These are phyloP conservation scores for Anthonomus grandis DNA, from an alignment of 1,140 invertebrate genomes.

Conservation along the genomic window DNA sequence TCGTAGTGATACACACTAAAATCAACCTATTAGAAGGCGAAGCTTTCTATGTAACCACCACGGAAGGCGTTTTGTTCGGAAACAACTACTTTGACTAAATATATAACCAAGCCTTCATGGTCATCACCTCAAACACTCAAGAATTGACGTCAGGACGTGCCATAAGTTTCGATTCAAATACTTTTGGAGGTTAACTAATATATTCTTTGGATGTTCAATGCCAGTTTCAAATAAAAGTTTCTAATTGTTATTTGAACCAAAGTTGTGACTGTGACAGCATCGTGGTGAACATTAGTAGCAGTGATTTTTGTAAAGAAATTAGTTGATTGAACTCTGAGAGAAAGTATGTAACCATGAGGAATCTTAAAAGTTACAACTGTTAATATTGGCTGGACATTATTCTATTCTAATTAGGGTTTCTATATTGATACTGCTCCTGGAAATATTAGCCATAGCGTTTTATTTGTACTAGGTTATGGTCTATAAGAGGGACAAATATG, in stretches of 20 bases:
- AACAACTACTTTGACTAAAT: conserved; percentile 61
- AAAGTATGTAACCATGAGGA: conserved; percentile 33
- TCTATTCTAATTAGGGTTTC: conserved; percentile 38
- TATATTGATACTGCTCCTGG: conserved; percentile 30
- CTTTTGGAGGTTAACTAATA: conserved; percentile 54
- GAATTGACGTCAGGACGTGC: conserved; percentile 36
- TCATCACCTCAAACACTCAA: conserved; percentile 55
- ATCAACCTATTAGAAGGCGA: conserved; percentile 61
- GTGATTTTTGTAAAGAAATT: conserved; percentile 37
- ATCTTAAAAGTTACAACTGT: conserved; percentile 38
- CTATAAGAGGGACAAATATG: conserved; percentile 44
- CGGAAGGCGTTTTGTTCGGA: conserved; percentile 61
- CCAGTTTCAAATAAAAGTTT: conserved; percentile 55
- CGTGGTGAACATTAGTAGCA: conserved; percentile 41
- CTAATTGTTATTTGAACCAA: conserved; percentile 58
- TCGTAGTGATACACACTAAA: conserved; percentile 52
- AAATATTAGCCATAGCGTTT: conserved; percentile 31
- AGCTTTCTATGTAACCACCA: conserved; percentile 59
- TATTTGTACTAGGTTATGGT: conserved; percentile 37
- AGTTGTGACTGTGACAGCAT: conserved; percentile 58
- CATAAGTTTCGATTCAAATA: conserved; percentile 66
- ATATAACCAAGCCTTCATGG: conserved; percentile 58
- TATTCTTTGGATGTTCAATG: conserved; percentile 59
- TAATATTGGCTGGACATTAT: conserved; percentile 34
- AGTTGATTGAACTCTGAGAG: conserved; percentile 32